Base-by-base conservation (phyloP, 2,797 vertebrate genomes). In the Trachurus trachurus region DNA sequence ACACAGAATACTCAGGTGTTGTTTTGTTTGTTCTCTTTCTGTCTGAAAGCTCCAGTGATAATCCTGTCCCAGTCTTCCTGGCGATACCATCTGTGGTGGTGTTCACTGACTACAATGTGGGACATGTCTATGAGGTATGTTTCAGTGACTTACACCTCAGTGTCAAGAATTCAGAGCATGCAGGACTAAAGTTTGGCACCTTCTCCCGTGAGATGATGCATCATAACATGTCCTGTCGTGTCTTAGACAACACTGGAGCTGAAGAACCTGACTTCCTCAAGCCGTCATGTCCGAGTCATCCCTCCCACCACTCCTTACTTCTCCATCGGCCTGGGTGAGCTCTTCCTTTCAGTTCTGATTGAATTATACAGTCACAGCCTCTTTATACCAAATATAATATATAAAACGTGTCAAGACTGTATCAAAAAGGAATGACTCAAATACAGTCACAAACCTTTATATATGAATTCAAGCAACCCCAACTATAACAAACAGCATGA, bases 101-200 rank as follows among this genome's bases (percentile, higher is more conserved):
- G 85, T 99, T 99, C 91, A 94, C 91, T 0, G 90, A 96, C 60
- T 99, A 98, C 88, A 94, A 87, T 78, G 91, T 96, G 74, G 98
- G 98, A 34, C 91, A 92, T 1, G 94, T 97, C 58, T 99, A 97
- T 83, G 96, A 99, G 97, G 98, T 99, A 90, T 19, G 76, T 77
- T 60, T 60, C 40, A 64, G 0, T 66, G 9, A 67, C 44, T 19
- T 21, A 13, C 29, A 26, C 8, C 21, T 22, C 8, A 2, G 22
- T 22, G 45, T 19, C 9, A 9, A 21, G 8, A 40, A 4, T 7
- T 21, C 17, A n/a, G 3, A 45, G 29, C 3, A 53, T 13, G 5
- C 19, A 31, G 15, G 1, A n/a, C 44, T 29, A 10, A 5, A 19
- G 31, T 34, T 9, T 7, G 3, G 3, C 17, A 21, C 21, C 6